Evolutionary conservation across 2,113 vertebrate species (phyloP).

Genomic region (Lagopus leucura): DNA sequence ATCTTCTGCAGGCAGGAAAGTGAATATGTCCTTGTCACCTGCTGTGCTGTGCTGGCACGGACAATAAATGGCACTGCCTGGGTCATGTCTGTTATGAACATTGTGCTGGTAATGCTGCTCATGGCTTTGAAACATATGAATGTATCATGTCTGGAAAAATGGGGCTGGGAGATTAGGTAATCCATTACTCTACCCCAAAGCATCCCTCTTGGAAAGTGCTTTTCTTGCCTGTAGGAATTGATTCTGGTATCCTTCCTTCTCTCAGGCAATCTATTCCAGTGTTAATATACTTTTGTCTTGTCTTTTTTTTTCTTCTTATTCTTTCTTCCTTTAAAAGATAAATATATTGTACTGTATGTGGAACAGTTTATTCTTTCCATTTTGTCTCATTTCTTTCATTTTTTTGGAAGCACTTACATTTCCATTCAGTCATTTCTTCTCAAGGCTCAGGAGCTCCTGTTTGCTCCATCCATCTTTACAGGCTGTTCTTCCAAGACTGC

Average conservation of each 20-base stretch:
- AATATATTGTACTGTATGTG: not conserved
- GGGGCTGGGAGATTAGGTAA: not conserved
- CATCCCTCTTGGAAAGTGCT: not conserved
- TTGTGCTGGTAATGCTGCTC: not conserved
- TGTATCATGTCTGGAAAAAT: not conserved
- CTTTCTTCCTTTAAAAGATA: not conserved
- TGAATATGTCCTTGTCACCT: fast-evolving
- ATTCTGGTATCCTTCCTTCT: not conserved
- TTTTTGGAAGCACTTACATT: not conserved
- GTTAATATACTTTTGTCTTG: not conserved
- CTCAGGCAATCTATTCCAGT: not conserved
- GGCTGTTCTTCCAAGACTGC: not conserved
- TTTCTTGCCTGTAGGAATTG: not conserved
- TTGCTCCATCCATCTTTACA: not conserved
- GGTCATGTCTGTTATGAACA: not conserved
- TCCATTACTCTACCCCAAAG: not conserved
- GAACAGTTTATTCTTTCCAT: not conserved
- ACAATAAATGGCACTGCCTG: too few species aligned
- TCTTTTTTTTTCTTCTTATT: not conserved
- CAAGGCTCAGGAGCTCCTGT: fast-evolving
- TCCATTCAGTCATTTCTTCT: not conserved
- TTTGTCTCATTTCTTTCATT: not conserved
- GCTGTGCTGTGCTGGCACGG: not conserved
- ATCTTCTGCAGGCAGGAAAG: not conserved
- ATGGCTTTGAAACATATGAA: not conserved